A percentile compares a stretch with the other conserved stretches of the same genome.
Evolutionary conservation across 2,797 vertebrate genomes (phyloP).

Genomic region (Lindbergichthys nudifrons): DNA sequence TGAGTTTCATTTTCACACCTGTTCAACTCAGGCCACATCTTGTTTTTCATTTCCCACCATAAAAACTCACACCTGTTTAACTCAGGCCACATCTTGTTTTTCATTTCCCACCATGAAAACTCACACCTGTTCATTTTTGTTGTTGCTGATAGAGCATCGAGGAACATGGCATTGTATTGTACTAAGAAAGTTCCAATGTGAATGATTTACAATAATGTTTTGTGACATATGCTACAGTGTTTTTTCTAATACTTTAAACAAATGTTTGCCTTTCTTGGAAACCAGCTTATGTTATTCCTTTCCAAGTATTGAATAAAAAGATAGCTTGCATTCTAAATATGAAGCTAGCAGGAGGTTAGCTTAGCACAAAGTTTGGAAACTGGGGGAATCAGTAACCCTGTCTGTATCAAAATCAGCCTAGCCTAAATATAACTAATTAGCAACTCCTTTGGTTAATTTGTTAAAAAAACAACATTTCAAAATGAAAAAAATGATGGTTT

Average conservation of each 20-base stretch:
- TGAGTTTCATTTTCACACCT: slow-evolving; percentile 27
- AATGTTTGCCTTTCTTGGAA: background rate
- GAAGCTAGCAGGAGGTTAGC: background rate
- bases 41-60: background rate
- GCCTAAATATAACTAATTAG: background rate
- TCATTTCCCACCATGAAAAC: background rate
- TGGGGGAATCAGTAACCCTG: background rate
- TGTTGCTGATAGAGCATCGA: background rate
- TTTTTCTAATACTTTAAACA: slow-evolving; percentile 1
- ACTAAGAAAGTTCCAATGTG: background rate
- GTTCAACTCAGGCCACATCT: slow-evolving; percentile 7
- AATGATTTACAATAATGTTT: background rate
- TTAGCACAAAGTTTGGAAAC: background rate
- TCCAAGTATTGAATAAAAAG: background rate
- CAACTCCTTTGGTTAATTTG: background rate
- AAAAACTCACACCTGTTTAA: background rate
- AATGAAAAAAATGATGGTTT: background rate
- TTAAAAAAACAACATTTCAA: background rate
- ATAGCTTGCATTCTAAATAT: background rate
- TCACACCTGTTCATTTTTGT: background rate
- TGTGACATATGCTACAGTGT: background rate
- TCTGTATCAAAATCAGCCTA: background rate
- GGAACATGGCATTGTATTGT: background rate
- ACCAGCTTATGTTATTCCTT: background rate
- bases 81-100: slow-evolving; percentile 11